Evolutionary conservation across 2,888 invertebrate species (phyloP).

Genomic region (Steromphala cineraria): DNA sequence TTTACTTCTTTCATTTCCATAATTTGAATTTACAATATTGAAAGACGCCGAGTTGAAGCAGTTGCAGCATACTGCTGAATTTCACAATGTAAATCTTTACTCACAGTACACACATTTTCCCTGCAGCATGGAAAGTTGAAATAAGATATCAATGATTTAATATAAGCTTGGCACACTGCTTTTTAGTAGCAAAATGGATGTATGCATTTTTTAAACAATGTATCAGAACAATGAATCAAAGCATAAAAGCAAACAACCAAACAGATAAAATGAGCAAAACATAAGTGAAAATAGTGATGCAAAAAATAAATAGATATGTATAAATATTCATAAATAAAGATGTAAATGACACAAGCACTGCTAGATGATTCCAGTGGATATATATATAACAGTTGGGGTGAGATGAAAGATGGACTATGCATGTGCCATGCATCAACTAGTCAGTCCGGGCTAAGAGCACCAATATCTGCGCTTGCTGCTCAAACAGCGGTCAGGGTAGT

Average conservation of each 20-base stretch:
- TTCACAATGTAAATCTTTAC: neutral
- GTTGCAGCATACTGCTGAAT: neutral
- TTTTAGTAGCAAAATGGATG: conserved; percentile 8
- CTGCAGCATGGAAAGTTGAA: conserved; percentile 21
- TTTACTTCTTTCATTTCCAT: conserved; percentile 6
- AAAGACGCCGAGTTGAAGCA: neutral
- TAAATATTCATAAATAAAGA: neutral
- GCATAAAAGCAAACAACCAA: conserved; percentile 17
- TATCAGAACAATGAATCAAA: conserved; percentile 7
- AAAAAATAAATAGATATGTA: conserved; percentile 4
- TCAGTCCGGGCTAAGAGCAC: neutral
- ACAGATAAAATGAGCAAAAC: neutral
- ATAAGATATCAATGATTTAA: conserved; percentile 4
- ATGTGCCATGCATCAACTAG: neutral
- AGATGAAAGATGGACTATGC: neutral
- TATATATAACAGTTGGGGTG: neutral
- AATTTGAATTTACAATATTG: conserved; percentile 9
- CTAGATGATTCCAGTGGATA: neutral
- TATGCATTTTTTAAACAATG: neutral
- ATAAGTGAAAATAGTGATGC: conserved; percentile 4
- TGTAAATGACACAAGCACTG: conserved; percentile 9
- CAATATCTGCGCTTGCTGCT: neutral
- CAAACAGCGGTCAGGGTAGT: neutral
- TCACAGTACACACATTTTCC: conserved; percentile 19
- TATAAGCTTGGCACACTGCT: conserved; percentile 17